These are phyloP conservation scores for Parnassius apollo DNA, from an alignment of 2,888 invertebrate genomes.

Conservation along the genomic window DNA sequence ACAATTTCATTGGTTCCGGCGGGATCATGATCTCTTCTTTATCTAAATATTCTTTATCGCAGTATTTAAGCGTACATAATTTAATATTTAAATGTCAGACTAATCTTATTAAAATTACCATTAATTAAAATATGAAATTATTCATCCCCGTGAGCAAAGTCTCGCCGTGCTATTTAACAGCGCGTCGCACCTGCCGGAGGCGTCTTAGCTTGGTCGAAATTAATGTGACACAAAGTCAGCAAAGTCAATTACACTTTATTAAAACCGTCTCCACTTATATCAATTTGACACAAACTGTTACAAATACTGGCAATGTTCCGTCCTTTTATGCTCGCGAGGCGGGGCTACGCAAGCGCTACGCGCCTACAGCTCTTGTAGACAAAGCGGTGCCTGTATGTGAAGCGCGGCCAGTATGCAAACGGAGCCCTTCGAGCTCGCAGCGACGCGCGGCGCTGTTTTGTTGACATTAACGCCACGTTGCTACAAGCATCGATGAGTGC, in stretches of 20 bases:
- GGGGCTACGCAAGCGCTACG: constrained; percentile 78
- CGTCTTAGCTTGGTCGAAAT: constrained; percentile 78
- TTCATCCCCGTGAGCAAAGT: constrained; percentile 71
- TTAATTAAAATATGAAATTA: constrained; percentile 76
- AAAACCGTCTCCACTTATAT: constrained; percentile 82
- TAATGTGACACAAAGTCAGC: constrained; percentile 79
- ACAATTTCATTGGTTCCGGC: too few relatives aligned
- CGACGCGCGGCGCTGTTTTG: constrained; percentile 43
- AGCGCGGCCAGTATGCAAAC: constrained; percentile 51
- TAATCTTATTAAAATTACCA: constrained; percentile 73
- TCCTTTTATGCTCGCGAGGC: constrained; percentile 76
- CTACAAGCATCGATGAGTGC: constrained; percentile 39
- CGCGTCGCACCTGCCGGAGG: constrained; percentile 76
- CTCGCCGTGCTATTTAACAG: constrained; percentile 69
- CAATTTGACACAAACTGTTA: constrained; percentile 82
- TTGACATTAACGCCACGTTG: constrained; percentile 43
- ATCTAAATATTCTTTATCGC: too few relatives aligned
- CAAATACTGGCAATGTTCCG: constrained; percentile 81
- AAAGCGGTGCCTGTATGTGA: constrained; percentile 42
- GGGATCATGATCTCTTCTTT: too few relatives aligned
- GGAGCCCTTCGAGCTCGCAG: constrained; percentile 54
- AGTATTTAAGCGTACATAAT: too few relatives aligned
- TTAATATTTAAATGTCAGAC: too few relatives aligned
- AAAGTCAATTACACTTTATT: constrained; percentile 82
- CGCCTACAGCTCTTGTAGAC: constrained; percentile 47